Percentiles rank a stretch among this genome's conserved stretches.
Evolutionary conservation across 2,113 vertebrate genomes (phyloP).

Genomic region (Chaetodon trifascialis): DNA sequence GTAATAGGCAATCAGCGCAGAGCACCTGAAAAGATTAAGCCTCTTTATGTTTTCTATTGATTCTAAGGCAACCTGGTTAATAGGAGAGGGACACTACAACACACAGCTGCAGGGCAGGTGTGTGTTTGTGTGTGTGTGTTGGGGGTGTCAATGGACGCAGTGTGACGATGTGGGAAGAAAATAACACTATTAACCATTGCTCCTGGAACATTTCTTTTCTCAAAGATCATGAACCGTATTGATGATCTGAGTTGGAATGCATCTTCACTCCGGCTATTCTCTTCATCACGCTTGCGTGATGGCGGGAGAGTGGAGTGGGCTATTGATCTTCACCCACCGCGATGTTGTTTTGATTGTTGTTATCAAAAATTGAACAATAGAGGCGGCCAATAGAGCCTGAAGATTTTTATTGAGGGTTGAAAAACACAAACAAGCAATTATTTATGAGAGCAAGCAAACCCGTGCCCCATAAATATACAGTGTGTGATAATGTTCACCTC

Average conservation of each 20-base stretch:
- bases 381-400: conserved; percentile 68
- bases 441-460: conserved; percentile 66
- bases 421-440: conserved; percentile 80
- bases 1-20: conserved; percentile 85
- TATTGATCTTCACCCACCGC: conserved; percentile 76
- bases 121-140: conserved; percentile 32
- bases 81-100: conserved; percentile 75
- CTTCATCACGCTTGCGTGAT: conserved; percentile 48
- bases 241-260: conserved; percentile 77
- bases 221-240: conserved; percentile 82
- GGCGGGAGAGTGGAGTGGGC: conserved; percentile 46
- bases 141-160: conserved; percentile 29
- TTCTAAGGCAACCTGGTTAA: conserved; percentile 81
- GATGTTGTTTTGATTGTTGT: conserved; percentile 74
- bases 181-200: conserved; percentile 82
- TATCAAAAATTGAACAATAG: conserved; percentile 80
- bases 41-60: conserved; percentile 84
- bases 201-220: conserved; percentile 78
- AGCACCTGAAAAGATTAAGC: conserved; percentile 84
- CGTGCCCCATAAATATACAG: conserved; percentile 49
- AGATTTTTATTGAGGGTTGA: conserved; percentile 67
- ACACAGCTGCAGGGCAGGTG: conserved; percentile 74
- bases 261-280: conserved; percentile 71
- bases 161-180: conserved; percentile 63
- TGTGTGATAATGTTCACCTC: conserved; percentile 50